These are phyloP conservation scores for Macquaria australasica DNA, from an alignment of 2,113 vertebrate species.

Conservation along the genomic window DNA sequence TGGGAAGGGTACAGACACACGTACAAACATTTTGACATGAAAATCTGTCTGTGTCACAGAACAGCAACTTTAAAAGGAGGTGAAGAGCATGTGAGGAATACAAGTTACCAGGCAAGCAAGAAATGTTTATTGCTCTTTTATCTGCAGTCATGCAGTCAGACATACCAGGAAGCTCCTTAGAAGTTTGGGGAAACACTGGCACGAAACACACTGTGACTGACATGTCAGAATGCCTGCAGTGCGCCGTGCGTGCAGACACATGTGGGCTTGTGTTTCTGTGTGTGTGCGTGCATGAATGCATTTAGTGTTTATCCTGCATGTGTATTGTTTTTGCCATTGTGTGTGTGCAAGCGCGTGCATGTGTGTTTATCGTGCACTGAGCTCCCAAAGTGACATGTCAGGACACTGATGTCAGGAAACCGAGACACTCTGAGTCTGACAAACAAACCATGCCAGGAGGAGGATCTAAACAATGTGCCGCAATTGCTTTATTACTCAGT, in stretches of 20 bases:
- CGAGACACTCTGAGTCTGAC: constrained; percentile 63
- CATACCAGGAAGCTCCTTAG: constrained; percentile 46
- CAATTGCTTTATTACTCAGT: constrained; percentile 76
- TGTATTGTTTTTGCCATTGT: constrained; percentile 29
- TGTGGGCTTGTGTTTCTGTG: constrained; percentile 39
- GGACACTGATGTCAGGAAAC: constrained; percentile 70
- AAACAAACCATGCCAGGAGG: constrained; percentile 66
- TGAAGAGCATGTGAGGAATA: constrained; percentile 28
- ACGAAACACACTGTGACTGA: constrained; percentile 49
- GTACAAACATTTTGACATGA: constrained; percentile 53
- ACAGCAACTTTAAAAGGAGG: constrained; percentile 56
- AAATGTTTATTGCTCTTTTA: constrained; percentile 65
- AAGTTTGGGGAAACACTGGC: constrained; percentile 57
- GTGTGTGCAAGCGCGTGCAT: constrained; percentile 12
- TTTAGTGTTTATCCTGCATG: constrained; percentile 44
- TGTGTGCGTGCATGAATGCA: constrained; percentile 19
- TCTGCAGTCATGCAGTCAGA: constrained; percentile 70
- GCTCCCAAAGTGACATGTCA: constrained; percentile 59
- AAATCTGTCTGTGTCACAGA: constrained; percentile 54
- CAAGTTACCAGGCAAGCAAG: constrained; percentile 31
- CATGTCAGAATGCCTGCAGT: constrained; percentile 53
- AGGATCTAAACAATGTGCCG: constrained; percentile 62
- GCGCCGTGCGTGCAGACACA: constrained; percentile 50
- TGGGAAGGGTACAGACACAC: constrained; percentile 11
- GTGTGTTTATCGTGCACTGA: constrained; percentile 31